Conservation (phyloP, 2,113 vertebrate species). For the Psittacara wagleri region DNA sequence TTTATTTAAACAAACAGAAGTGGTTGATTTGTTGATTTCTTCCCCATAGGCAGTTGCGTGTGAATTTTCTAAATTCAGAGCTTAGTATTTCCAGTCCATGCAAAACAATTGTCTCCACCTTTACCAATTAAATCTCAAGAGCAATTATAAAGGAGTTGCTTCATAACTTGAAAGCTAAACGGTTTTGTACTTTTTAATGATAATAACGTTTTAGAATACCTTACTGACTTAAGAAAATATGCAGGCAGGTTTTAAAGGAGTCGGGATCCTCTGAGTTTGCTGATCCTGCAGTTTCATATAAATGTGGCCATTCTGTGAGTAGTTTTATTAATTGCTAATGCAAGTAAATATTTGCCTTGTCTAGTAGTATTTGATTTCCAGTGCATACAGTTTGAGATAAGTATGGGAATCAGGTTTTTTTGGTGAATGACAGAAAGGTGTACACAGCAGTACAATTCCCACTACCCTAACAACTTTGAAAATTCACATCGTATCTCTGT, state of each 20-base stretch:
- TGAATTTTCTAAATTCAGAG: neutral
- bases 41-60: accelerated
- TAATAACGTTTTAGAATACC: neutral
- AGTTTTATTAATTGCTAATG: neutral
- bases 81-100: neutral
- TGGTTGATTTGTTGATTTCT: neutral
- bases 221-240: neutral
- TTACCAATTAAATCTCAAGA: neutral
- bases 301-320: neutral
- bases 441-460: neutral
- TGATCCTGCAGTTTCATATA: neutral
- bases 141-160: neutral
- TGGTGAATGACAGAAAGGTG: neutral
- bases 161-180: neutral
- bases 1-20: neutral
- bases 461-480: neutral
- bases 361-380: neutral
- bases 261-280: neutral
- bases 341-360: neutral
- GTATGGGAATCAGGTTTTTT: neutral
- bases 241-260: neutral
- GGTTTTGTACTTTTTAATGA: neutral
- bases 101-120: neutral
- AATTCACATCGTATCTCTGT: neutral
- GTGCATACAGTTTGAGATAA: neutral